phyloP scores from a whole-genome alignment of 2,888 invertebrate genomes.

The Trichacis sp. region DNA sequence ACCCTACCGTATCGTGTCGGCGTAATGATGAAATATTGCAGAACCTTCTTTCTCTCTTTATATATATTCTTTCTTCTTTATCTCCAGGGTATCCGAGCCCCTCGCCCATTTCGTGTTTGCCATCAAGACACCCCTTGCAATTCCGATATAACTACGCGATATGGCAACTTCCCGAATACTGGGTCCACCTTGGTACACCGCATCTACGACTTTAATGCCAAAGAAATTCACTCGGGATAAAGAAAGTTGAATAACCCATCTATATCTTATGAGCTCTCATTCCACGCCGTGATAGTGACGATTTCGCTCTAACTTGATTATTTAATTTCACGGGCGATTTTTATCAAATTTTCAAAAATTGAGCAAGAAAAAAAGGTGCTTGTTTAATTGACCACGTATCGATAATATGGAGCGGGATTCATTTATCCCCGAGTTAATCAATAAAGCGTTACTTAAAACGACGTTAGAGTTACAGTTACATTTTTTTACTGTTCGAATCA shows the following conservation, averaged over 20 bases:
- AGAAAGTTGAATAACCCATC: constrained; percentile 27
- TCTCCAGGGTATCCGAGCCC: constrained; percentile 49
- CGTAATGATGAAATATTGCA: constrained; percentile 68
- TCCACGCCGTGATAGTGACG: background rate
- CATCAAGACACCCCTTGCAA: constrained; percentile 53
- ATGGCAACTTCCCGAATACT: constrained; percentile 49
- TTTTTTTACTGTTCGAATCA: too few species aligned
- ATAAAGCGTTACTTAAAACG: too few species aligned
- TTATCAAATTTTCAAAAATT: too few species aligned
- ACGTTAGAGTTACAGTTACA: too few species aligned
- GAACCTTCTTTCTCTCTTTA: constrained; percentile 34
- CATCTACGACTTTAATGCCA: constrained; percentile 26
- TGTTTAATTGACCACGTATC: too few species aligned
- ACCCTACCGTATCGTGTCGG: constrained; percentile 63
- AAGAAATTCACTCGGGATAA: constrained; percentile 29
- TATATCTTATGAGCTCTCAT: constrained; percentile 27
- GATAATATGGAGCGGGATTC: too few species aligned
- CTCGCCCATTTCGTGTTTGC: constrained; percentile 52
- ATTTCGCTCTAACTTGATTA: too few species aligned
- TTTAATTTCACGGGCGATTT: too few species aligned
- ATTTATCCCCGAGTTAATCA: too few species aligned
- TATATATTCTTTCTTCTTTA: constrained; percentile 22
- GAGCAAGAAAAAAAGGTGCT: too few species aligned
- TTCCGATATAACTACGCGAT: constrained; percentile 60
- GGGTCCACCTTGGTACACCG: constrained; percentile 44